Conservation (phyloP, 2,797 vertebrate species). For the Squalus acanthias region DNA sequence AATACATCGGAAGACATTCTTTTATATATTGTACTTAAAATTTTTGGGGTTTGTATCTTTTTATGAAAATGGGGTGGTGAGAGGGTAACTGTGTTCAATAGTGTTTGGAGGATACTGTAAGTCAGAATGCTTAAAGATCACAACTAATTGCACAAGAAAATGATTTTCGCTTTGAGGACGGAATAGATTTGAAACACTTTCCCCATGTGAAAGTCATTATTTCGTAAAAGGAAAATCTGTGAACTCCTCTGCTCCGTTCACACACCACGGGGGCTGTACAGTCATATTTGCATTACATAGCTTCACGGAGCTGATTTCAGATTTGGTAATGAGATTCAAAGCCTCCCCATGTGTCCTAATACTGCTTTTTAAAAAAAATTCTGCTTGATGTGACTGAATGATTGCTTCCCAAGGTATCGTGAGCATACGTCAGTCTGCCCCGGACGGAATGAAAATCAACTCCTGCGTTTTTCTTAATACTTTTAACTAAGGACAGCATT, state of each 20-base stretch:
- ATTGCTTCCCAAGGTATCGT: neutral
- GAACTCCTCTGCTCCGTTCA: neutral
- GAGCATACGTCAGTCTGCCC: neutral
- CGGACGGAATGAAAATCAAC: neutral
- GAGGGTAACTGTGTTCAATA: neutral
- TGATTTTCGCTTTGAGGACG: neutral
- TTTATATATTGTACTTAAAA: neutral
- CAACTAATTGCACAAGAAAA: neutral
- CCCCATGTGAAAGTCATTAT: conserved; percentile 1
- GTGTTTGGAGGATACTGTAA: neutral
- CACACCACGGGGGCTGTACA: neutral
- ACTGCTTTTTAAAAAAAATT: neutral
- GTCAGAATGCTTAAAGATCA: neutral
- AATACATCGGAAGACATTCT: neutral
- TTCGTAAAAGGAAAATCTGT: neutral
- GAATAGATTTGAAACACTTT: neutral
- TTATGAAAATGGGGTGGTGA: neutral
- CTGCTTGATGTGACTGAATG: conserved; percentile 22
- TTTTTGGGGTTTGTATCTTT: neutral
- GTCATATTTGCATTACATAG: neutral
- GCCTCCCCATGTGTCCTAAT: neutral
- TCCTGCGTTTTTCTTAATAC: neutral
- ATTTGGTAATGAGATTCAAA: conserved; percentile 30
- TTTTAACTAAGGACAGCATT: neutral
- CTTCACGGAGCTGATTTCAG: conserved; percentile 1